Percentiles rank a stretch among this genome's conserved stretches.
phyloP scores from a whole-genome alignment of 2,113 vertebrate species.

The Mormoops blainvillei region DNA sequence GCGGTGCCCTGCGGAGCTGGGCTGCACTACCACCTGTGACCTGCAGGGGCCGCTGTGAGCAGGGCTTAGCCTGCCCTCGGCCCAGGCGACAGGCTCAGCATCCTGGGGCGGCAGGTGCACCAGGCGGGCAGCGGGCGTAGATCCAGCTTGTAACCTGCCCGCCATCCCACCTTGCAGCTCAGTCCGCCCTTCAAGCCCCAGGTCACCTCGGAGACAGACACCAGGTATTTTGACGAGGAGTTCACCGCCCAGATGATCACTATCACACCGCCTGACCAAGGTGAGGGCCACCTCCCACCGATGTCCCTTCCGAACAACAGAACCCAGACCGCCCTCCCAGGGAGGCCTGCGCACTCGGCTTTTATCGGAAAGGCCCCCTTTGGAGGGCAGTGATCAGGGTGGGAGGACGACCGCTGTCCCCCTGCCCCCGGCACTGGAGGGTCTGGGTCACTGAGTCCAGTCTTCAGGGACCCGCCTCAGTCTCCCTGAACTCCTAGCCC shows the following conservation, averaged over 20 bases:
- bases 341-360: neutral
- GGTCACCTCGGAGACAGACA: constrained; percentile 95
- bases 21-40: neutral
- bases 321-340: neutral
- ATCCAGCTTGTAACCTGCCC: neutral
- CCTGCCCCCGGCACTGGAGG: rapidly evolving
- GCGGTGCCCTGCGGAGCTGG: neutral
- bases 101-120: rapidly evolving
- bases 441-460: rapidly evolving
- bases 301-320: neutral
- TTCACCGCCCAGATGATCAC: constrained; percentile 97
- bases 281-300: constrained; percentile 70
- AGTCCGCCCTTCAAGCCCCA: constrained; percentile 94
- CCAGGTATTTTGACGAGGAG: constrained; percentile 95
- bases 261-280: constrained; percentile 97
- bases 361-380: neutral
- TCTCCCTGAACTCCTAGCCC: rapidly evolving
- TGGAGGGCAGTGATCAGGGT: rapidly evolving
- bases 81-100: neutral
- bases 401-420: neutral
- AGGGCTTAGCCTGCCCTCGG: rapidly evolving
- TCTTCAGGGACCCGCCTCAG: neutral
- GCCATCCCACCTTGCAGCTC: constrained; percentile 78
- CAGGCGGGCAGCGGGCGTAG: rapidly evolving
- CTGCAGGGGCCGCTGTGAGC: neutral